Evolutionary conservation across 2,113 vertebrate genomes (phyloP), one percentile per base, ranked within the genome.

Genomic region (Ictalurus furcatus): DNA sequence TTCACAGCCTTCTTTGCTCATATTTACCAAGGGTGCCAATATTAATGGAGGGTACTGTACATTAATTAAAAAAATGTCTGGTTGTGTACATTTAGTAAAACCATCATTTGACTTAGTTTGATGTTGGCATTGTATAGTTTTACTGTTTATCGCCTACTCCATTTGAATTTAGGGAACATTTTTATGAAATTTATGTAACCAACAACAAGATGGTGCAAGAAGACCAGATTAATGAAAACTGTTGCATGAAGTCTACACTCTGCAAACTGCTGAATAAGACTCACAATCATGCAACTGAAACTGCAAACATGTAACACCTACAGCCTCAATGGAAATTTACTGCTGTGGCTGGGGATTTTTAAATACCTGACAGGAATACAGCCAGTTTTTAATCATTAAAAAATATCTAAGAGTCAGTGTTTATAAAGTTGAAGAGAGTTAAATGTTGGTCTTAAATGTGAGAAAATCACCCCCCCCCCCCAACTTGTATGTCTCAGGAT

Each of bases 121-220:
- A 7, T 9, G 21, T 76, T 13, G 21, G 11, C 0, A 23, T 78
- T 78, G 40, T 25, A 37, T 76, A 25, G 73, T 76, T 76, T 25
- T 76, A 40, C 8, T 28, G 44, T n/a, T 25, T 28, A 48, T 79
- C 4, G 2, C 25, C 2, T 6, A 56, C 14, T 81, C 28, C 28
- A 58, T 81, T 58, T 58, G 21, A 58, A 34, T 9, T 21, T 7
- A 58, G 25, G 71, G 4, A 44, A 52, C 37, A 44, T 44, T 44
- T 44, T 44, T 44, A 44, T 44, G 52, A 37, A 73, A 58, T 85
- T 88, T 17, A 48, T 6, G 8, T n/a, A 17, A 63, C 6, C 17
- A 23, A 52, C 87, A 82, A 69, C 84, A 88, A 44, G 89, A 88
- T 2, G 84, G 89, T 59, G 67, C 40, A 58, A 76, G 40, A 67